Conservation (phyloP, 2,113 vertebrate genomes). For the Salvator merianae region DNA sequence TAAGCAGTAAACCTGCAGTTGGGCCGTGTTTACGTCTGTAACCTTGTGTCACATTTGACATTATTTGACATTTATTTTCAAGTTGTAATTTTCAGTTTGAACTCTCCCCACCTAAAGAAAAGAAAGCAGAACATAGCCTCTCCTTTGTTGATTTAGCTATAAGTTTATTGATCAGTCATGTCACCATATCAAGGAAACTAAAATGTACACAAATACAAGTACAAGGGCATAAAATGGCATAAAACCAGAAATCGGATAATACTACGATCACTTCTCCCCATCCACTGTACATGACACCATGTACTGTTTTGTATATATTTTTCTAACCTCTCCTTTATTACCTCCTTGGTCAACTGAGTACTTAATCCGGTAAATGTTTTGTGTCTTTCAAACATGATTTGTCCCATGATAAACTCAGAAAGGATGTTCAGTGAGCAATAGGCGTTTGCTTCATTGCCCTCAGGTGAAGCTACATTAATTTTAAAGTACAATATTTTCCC, state of each 20-base stretch:
- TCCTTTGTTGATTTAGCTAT: too few species aligned
- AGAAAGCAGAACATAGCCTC: background rate
- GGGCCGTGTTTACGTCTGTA: background rate
- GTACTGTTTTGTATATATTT: too few species aligned
- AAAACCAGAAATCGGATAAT: too few species aligned
- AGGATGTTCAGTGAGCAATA: background rate
- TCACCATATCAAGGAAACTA: too few species aligned
- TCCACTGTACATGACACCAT: too few species aligned
- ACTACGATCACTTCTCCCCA: too few species aligned
- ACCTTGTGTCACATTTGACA: background rate
- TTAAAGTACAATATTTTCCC: background rate
- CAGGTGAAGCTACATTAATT: slow-evolving; percentile 12
- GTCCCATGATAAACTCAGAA: background rate
- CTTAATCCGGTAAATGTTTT: slow-evolving; percentile 12
- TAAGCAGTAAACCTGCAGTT: background rate
- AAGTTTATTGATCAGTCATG: too few species aligned
- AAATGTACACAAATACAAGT: too few species aligned
- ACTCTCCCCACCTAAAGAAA: background rate
- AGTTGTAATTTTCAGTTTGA: background rate
- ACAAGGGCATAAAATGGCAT: too few species aligned
- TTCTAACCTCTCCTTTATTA: background rate
- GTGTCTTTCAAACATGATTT: background rate
- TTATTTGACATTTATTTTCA: background rate
- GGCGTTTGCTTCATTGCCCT: background rate
- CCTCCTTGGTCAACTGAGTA: background rate